Conservation (phyloP, 2,113 vertebrate genomes). For the Mustelus asterias region DNA sequence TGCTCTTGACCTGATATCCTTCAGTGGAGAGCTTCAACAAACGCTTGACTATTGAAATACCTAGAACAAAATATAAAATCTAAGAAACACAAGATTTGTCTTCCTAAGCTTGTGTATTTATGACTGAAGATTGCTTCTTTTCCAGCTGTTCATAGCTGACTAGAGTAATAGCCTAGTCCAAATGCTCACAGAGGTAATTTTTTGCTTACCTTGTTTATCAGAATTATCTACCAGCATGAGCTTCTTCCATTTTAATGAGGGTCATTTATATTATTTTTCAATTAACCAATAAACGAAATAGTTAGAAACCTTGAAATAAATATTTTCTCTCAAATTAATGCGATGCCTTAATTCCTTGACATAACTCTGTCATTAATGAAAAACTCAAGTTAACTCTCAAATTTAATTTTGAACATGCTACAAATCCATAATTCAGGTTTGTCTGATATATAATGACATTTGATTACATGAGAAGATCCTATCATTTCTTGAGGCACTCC, state of each 20-base stretch:
- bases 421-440: neutral
- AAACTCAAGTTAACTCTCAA: neutral
- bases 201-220: neutral
- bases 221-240: neutral
- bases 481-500: neutral
- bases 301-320: neutral
- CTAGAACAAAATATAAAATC: neutral
- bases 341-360: neutral
- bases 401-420: constrained; percentile 10
- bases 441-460: neutral
- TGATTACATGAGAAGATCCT: constrained; percentile 1
- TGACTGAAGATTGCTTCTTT: too few species aligned
- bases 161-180: neutral
- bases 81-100: neutral
- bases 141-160: neutral
- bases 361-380: neutral
- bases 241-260: neutral
- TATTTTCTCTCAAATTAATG: neutral
- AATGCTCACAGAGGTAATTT: neutral
- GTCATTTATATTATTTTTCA: neutral
- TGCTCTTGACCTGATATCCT: neutral
- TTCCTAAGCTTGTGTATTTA: neutral
- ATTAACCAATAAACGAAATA: neutral
- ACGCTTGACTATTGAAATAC: neutral
- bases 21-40: neutral